phyloP scores from a whole-genome alignment of 2,113 vertebrate genomes.

The Rhabdomys dilectus region DNA sequence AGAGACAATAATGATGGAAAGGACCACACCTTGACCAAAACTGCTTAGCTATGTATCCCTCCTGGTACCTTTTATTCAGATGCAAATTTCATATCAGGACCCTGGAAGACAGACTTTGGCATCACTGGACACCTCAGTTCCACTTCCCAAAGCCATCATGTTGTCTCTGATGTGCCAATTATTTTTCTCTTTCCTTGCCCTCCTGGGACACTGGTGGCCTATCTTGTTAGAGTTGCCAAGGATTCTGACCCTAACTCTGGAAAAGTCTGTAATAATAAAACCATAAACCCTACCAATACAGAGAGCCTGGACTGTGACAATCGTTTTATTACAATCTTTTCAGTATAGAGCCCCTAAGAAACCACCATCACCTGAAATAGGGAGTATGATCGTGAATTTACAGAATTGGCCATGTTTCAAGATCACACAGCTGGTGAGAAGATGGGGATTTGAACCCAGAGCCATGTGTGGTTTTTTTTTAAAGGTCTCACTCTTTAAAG shows the following conservation, averaged over 20 bases:
- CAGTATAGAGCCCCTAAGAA: neutral
- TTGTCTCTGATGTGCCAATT: neutral
- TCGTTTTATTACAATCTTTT: neutral
- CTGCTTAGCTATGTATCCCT: no score
- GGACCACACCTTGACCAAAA: neutral
- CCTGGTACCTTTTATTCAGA: neutral
- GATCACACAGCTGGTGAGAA: neutral
- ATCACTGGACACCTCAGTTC: neutral
- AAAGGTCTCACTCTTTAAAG: neutral
- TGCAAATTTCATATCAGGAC: neutral
- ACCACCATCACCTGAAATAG: neutral
- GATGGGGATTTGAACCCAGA: neutral
- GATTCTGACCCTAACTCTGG: neutral
- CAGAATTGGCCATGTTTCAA: neutral
- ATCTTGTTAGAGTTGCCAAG: neutral
- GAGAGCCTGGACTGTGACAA: fast-evolving
- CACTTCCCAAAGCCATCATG: neutral
- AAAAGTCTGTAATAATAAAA: neutral
- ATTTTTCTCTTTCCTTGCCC: neutral
- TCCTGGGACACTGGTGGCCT: neutral
- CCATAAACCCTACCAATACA: neutral
- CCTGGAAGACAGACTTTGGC: neutral
- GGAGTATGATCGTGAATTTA: neutral
- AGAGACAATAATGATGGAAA: neutral
- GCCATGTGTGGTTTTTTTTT: neutral